Evolutionary conservation across 2,888 invertebrate species (phyloP).

Genomic region (Gnatocerus cornutus): DNA sequence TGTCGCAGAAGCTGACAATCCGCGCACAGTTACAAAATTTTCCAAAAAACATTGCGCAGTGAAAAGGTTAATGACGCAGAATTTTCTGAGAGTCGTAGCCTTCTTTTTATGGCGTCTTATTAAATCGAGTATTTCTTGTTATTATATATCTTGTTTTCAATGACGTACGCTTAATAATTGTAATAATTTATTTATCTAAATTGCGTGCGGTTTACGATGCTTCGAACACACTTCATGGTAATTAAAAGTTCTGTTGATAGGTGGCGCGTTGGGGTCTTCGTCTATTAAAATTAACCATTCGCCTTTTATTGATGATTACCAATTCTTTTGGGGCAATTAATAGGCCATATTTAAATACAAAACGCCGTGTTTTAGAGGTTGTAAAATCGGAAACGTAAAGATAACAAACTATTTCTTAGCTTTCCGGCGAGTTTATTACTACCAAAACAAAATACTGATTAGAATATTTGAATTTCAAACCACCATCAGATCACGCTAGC

Average conservation of each 20-base stretch:
- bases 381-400: conserved; percentile 28
- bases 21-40: no score
- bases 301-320: conserved; percentile 33
- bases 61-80: conserved; percentile 24
- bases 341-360: conserved; percentile 18
- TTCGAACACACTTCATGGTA: conserved; percentile 20
- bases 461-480: conserved; percentile 33
- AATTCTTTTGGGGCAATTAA: conserved; percentile 41
- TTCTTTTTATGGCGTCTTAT: conserved; percentile 28
- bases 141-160: conserved; percentile 37
- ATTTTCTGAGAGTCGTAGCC: conserved; percentile 11
- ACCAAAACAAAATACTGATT: conserved; percentile 33
- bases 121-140: conserved; percentile 24
- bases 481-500: neutral
- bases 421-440: conserved; percentile 18
- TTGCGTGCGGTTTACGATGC: conserved; percentile 42
- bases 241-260: conserved; percentile 28
- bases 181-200: conserved; percentile 41
- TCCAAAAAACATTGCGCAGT: no score
- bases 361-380: conserved; percentile 30
- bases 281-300: conserved; percentile 23
- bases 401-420: conserved; percentile 26
- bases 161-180: conserved; percentile 40
- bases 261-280: conserved; percentile 21
- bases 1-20: no score